Base-by-base conservation (phyloP, 2,888 invertebrate genomes). In the Parnassius apollo region DNA sequence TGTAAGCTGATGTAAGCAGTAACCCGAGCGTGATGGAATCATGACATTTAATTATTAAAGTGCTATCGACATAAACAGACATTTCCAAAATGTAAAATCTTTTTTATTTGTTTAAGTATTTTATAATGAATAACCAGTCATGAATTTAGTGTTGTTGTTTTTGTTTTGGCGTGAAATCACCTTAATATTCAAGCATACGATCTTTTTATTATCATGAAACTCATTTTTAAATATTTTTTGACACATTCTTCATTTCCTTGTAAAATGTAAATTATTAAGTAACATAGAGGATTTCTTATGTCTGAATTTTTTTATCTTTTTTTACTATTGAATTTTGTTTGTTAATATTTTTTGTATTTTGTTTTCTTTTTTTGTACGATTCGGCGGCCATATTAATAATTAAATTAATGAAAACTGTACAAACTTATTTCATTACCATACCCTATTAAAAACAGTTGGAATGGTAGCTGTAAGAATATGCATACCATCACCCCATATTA, bases 341-440 rank as follows among this genome's bases (percentile, higher is more conserved):
- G 4, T 7, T 35, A 7, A 7, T 35, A 35, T 44, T n/a, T 50
- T 45, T 13, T 62, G 51, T 63, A 59, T 42, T 55, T 42, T 59
- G 18, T 22, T n/a, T n/a, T n/a, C n/a, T n/a, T 18, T 18, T 18
- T 18, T 18, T 18, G 18, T 18, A 56, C 42, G 48, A 53, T 48
- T 52, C 56, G 57, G 48, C 56, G 56, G 63, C 63, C 63, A 64
- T 64, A 64, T 57, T 64, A 64, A 59, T 64, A 42, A 59, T 59
- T 56, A 59, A 64, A 64, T 42, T 57, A 44, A 56, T 59, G 50
- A 64, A 42, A 54, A 50, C 12, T 48, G 49, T 22, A 49, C 10
- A 10, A 12, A 22, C 12, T 13, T 48, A 0, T 46, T 56, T 59
- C 22, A 42, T 54, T 42, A 2, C 3, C 9, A 9, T 8, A 11